These are phyloP conservation scores for Pristionchus japonicus DNA, from an alignment of 2,888 invertebrate species.

Conservation along the genomic window DNA sequence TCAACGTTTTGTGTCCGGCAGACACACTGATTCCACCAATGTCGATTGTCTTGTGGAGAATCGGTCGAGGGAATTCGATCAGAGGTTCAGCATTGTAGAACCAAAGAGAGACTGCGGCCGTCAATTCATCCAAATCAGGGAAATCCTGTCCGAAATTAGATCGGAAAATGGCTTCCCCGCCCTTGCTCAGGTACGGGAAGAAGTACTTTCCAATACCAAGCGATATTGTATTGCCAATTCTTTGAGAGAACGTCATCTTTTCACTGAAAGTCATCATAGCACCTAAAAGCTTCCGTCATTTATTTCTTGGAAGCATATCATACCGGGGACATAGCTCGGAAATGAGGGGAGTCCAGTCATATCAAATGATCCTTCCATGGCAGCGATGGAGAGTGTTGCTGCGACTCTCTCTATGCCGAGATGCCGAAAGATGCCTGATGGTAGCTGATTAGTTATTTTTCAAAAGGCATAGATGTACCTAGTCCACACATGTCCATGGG, in stretches of 20 bases:
- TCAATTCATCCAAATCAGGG: background rate
- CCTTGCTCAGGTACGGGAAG: background rate
- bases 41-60: background rate
- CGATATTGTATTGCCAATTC: background rate
- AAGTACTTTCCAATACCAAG: conserved; percentile 33
- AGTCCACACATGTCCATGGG: background rate
- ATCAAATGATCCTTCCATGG: background rate
- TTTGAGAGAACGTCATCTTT: conserved; percentile 37
- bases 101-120: background rate
- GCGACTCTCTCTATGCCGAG: conserved; percentile 20
- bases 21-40: conserved; percentile 44
- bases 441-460: background rate
- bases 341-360: conserved; percentile 4
- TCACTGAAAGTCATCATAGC: background rate
- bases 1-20: background rate
- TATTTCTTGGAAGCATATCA: background rate
- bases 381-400: background rate
- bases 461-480: background rate
- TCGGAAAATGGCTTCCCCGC: background rate
- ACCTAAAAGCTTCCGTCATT: background rate
- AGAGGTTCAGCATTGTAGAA: conserved; percentile 40
- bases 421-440: conserved; percentile 18
- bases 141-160: background rate
- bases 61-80: conserved; percentile 38
- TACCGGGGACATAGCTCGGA: conserved; percentile 34